Evolutionary conservation across 2,888 invertebrate species (phyloP).

Genomic region (Xiphydria camelus): DNA sequence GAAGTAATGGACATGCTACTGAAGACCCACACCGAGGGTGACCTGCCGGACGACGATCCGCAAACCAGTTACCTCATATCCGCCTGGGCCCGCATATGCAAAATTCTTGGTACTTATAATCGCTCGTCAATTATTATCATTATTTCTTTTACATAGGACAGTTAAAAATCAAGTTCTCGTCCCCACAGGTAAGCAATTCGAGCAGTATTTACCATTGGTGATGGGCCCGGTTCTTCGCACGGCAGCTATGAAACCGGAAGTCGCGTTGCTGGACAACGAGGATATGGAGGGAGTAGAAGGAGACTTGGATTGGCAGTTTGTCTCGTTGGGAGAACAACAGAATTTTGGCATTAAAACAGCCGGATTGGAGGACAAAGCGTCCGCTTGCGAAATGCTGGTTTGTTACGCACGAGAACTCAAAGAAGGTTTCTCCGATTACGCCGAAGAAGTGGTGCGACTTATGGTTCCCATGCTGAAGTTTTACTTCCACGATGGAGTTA

Average conservation of each 20-base stretch:
- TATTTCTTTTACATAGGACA: too few species aligned
- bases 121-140: conserved; percentile 23
- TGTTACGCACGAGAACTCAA: conserved; percentile 93
- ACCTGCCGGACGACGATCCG: conserved; percentile 91
- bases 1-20: conserved; percentile 95
- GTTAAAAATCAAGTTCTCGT: conserved; percentile 4
- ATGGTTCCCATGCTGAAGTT: conserved; percentile 92
- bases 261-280: conserved; percentile 85
- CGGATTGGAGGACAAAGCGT: conserved; percentile 92
- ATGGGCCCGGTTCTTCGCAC: conserved; percentile 93
- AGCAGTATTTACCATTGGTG: conserved; percentile 90
- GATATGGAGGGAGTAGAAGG: conserved; percentile 81
- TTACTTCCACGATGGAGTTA: conserved; percentile 91
- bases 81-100: conserved; percentile 99
- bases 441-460: conserved; percentile 79
- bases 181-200: conserved; percentile 74
- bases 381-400: conserved; percentile 95
- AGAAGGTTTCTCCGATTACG: conserved; percentile 72
- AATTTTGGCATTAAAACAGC: conserved; percentile 94
- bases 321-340: conserved; percentile 90
- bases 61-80: conserved; percentile 97
- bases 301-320: conserved; percentile 92
- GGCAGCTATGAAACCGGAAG: conserved; percentile 91
- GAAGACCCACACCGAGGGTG: conserved; percentile 85
- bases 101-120: conserved; percentile 71